Base-by-base conservation (phyloP, 2,797 vertebrate species). In the Sebastes trivittatus region DNA sequence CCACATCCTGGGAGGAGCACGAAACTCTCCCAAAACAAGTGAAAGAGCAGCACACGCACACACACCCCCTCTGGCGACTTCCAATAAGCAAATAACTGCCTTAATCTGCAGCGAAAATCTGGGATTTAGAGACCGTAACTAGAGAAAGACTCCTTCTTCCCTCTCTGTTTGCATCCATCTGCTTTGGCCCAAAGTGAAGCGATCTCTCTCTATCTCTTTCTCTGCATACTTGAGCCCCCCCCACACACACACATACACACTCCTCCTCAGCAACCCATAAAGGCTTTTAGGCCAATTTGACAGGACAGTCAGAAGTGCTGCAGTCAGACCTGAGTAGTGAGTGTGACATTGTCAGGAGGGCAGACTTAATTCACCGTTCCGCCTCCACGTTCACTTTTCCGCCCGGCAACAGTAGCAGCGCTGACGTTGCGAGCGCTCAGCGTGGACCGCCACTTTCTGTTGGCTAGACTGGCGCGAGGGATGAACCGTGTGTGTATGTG, bases 361-460 rank as follows among this genome's bases (percentile, higher is more conserved):
- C 87, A 90, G 88, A 94, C 88, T 93, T 93, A 82, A 94, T 93
- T 93, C 90, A 81, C 75, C 27, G 85, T 89, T 91, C 91, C 84
- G 90, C 93, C 93, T 95, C 90, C 89, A 46, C 80, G 56, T 86
- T 88, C 68, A 84, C 68, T 91, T 91, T 94, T 95, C 90, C 86
- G 83, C 95, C 95, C 80, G 82, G 95, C 95, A 96, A 96, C 95
- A 95, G 93, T 9, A 87, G 89, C 87, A 80, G 84, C 70, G 11
- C 90, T 92, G 89, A 94, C 89, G 93, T 92, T 86, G 86, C 71
- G 49, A 85, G 85, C 76, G 68, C 87, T 92, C 81, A 69, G 86
- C 74, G 66, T 67, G 73, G 82, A 77, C 84, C 69, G 59, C 86
- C 93, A 89, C 87, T 95, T 93, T 90, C 92, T 92, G 94, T 94